A percentile compares a stretch with the other conserved stretches of the same genome.
phyloP scores from a whole-genome alignment of 2,888 invertebrate genomes.

The Piscicola geometra region DNA sequence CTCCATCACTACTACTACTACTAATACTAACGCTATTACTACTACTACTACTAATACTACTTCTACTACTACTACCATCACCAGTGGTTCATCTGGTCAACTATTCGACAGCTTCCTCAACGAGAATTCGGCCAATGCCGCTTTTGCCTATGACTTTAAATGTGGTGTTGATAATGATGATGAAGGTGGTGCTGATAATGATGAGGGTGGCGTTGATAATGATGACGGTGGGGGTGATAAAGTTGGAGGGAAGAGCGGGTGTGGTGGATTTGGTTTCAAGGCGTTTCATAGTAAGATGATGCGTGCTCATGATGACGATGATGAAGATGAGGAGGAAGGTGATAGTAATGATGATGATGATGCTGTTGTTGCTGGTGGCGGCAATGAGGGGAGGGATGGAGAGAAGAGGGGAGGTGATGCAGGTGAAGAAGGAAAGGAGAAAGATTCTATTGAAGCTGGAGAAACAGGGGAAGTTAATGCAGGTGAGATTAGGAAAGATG shows the following conservation, averaged over 20 bases:
- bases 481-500: not conserved
- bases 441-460: not conserved
- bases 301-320: not conserved
- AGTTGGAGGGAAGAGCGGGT: not conserved
- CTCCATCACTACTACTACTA: too few species aligned
- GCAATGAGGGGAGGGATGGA: not conserved
- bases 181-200: not conserved
- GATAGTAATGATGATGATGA: conserved; percentile 8
- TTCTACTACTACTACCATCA: too few species aligned
- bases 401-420: not conserved
- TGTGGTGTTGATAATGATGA: not conserved
- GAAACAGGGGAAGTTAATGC: not conserved
- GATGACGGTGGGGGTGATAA: not conserved
- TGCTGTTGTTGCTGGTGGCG: not conserved
- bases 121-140: not conserved
- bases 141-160: not conserved
- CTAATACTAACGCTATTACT: too few species aligned
- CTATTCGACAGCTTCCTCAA: not conserved
- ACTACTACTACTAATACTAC: too few species aligned
- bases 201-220: not conserved
- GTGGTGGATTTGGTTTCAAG: not conserved
- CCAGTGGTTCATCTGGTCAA: too few species aligned
- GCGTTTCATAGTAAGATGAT: not conserved
- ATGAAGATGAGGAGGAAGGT: conserved; percentile 11
- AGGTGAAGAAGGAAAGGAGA: not conserved